A percentile compares a stretch with the other conserved stretches of the same genome.
Conservation (phyloP, 2,888 invertebrate species). For the Sarcophaga rosellei region DNA sequence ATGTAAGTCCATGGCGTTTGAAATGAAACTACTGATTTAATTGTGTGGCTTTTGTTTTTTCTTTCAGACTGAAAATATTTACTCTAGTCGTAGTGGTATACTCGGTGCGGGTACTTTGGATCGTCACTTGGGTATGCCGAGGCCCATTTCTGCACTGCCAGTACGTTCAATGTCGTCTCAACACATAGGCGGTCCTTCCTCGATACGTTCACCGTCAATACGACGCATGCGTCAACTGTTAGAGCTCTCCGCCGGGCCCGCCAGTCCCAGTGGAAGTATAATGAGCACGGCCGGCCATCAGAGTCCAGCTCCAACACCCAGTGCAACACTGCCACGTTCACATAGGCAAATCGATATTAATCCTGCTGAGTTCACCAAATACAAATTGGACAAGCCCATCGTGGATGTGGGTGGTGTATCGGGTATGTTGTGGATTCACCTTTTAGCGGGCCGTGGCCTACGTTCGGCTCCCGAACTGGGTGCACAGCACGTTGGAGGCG, state of each 20-base stretch:
- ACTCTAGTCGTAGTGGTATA: constrained; percentile 86
- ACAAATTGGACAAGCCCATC: constrained; percentile 91
- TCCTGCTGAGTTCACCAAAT: constrained; percentile 95
- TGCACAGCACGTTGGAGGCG: constrained; percentile 76
- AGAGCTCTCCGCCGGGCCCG: constrained; percentile 85
- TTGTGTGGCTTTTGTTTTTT: not conserved
- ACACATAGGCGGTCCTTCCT: constrained; percentile 84
- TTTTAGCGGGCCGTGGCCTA: constrained; percentile 93
- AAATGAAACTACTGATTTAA: not conserved
- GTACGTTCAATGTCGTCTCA: constrained; percentile 89
- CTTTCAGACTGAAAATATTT: constrained; percentile 82
- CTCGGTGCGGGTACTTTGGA: constrained; percentile 85
- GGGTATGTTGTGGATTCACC: constrained; percentile 94
- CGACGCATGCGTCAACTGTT: constrained; percentile 91
- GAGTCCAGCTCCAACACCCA: constrained; percentile 89
- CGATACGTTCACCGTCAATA: constrained; percentile 87
- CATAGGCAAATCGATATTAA: constrained; percentile 92
- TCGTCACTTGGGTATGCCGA: constrained; percentile 84
- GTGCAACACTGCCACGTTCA: constrained; percentile 88
- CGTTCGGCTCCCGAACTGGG: constrained; percentile 87
- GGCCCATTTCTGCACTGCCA: constrained; percentile 85
- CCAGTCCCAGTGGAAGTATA: constrained; percentile 83
- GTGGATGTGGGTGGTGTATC: constrained; percentile 86
- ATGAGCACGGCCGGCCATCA: constrained; percentile 83
- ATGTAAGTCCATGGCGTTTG: constrained; percentile 84